Evolutionary conservation across 2,888 invertebrate species (phyloP), one percentile per base, ranked within the genome.

Genomic region (Tridacna crocea): DNA sequence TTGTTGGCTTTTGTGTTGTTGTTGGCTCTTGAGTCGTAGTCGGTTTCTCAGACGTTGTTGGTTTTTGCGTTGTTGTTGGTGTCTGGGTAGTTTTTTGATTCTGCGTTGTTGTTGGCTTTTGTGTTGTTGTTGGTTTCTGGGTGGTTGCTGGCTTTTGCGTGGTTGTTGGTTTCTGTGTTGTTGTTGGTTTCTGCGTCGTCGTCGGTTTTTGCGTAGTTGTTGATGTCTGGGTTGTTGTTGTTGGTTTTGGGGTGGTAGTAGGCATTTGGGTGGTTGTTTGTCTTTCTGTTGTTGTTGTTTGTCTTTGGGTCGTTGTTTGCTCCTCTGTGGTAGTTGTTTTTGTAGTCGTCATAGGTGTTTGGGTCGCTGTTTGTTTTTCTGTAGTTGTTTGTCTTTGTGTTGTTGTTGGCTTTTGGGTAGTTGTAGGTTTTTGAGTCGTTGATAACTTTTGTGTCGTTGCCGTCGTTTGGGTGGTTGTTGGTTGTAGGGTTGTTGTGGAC

Each of bases 91-190:
- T 61, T 10, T 0, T n/a, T 27, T 46, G n/a, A 2, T 75, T 15
- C n/a, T 47, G 13, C 22, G 65, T 46, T 22, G 74, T 61, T 68
- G 68, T 46, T n/a, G 46, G n/a, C 15, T 36, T 17, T 46, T 46
- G n/a, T 17, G 68, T 68, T 47, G 68, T 46, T n/a, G 19, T 19
- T 68, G 68, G 17, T 47, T 17, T 24, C 0, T 17, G 0, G 0
- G 47, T 46, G 0, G 68, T 68, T 11, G 36, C 6, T 12, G 66
- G 36, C 8, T 36, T 19, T n/a, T 36, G 36, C 6, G 66, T 27
- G 19, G 66, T 66, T 36, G 63, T 13, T 22, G 75, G n/a, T 61
- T 26, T 63, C 11, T 65, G 58, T 0, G 65, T 75, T 47, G 75
- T 63, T 65, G 63, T 46, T 26, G 24, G 27, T 24, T 63, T 17